phyloP scores from a whole-genome alignment of 92 coral and sea anemone genomes.

The Bergia sp. region DNA sequence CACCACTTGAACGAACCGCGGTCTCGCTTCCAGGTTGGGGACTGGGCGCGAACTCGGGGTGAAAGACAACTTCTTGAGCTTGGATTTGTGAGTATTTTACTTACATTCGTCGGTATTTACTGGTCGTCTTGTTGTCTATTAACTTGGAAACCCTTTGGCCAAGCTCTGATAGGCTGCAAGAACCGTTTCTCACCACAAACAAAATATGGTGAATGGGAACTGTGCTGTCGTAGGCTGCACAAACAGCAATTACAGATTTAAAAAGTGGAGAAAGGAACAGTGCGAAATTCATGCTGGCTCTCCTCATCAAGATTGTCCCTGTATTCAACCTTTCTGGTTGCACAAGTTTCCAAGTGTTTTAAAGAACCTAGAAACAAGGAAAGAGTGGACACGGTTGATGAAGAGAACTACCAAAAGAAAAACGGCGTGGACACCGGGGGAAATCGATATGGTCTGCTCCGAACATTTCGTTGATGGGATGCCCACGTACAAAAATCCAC shows the following conservation, averaged over 20 bases:
- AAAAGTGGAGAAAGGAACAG: slow-evolving; percentile 37
- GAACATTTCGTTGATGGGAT: slow-evolving; percentile 50
- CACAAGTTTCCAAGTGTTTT: slow-evolving; percentile 41
- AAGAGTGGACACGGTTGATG: slow-evolving; percentile 41
- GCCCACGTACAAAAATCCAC: slow-evolving; percentile 46
- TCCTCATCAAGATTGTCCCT: slow-evolving; percentile 50
- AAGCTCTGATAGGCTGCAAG: slow-evolving; percentile 24
- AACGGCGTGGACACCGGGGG: slow-evolving; percentile 47
- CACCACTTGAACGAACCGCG: too few species aligned
- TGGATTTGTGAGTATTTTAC: neutral
- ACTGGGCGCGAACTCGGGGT: slow-evolving; percentile 20
- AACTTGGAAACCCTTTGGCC: slow-evolving; percentile 25
- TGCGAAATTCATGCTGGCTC: slow-evolving; percentile 52
- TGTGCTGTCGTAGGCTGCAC: slow-evolving; percentile 40
- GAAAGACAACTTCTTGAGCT: neutral
- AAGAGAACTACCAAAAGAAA: slow-evolving; percentile 43
- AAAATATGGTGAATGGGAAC: slow-evolving; percentile 42
- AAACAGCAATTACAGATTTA: slow-evolving; percentile 48
- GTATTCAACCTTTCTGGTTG: slow-evolving; percentile 57
- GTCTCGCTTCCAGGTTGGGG: neutral
- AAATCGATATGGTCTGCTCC: slow-evolving; percentile 59
- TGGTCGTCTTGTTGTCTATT: slow-evolving; percentile 20
- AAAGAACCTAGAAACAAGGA: slow-evolving; percentile 44
- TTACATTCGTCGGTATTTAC: neutral
- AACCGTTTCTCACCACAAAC: slow-evolving; percentile 42